phyloP scores from a whole-genome alignment of 2,888 invertebrate species.

The Brachyopa scutellaris region DNA sequence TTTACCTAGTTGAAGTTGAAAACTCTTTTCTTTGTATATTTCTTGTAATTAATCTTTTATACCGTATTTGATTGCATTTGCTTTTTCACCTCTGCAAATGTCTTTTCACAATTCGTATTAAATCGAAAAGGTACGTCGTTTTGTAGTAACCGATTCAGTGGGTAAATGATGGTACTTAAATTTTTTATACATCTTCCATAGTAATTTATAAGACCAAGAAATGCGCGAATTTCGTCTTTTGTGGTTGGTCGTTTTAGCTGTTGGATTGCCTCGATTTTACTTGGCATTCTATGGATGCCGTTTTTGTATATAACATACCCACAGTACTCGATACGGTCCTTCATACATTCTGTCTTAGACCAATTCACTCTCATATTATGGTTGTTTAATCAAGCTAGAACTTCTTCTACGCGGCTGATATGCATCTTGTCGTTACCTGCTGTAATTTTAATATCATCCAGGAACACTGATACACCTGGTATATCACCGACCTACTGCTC shows the following conservation, averaged over 20 bases:
- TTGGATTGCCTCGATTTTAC: constrained; percentile 41
- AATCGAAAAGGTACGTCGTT: constrained; percentile 74
- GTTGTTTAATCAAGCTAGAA: constrained; percentile 62
- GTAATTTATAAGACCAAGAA: constrained; percentile 21
- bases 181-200: constrained; percentile 71
- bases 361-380: constrained; percentile 9
- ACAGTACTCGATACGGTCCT: constrained; percentile 19
- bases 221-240: constrained; percentile 9
- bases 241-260: not conserved
- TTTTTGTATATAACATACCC: not conserved
- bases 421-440: constrained; percentile 74
- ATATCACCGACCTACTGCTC: constrained; percentile 74
- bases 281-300: constrained; percentile 28
- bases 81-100: constrained; percentile 74
- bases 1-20: too few species aligned
- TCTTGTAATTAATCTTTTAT: too few species aligned
- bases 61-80: constrained; percentile 70
- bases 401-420: constrained; percentile 72
- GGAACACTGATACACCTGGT: constrained; percentile 74
- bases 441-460: too few species aligned
- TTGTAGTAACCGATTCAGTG: constrained; percentile 74
- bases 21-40: too few species aligned
- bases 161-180: constrained; percentile 74
- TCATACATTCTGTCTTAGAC: not conserved
- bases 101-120: constrained; percentile 68